phyloP scores from a whole-genome alignment of 2,113 vertebrate genomes.

The Dromaius novaehollandiae region DNA sequence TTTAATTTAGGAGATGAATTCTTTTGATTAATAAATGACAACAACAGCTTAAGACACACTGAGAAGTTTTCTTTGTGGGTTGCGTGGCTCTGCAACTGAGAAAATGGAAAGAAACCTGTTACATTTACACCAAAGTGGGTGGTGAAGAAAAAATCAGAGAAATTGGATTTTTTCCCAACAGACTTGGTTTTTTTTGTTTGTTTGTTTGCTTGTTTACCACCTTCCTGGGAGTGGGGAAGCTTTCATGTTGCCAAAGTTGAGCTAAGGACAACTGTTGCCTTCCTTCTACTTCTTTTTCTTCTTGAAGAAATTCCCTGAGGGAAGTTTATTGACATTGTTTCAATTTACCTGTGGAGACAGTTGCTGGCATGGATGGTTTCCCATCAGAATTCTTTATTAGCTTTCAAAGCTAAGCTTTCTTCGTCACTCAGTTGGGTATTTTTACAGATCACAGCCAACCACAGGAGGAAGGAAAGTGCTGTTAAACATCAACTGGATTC shows the following conservation, averaged over 20 bases:
- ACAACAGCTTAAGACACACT: too few relatives aligned
- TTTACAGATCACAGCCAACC: not conserved
- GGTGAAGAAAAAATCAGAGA: not conserved
- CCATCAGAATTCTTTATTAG: not conserved
- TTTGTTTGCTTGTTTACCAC: not conserved
- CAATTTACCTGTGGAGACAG: not conserved
- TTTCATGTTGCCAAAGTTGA: not conserved
- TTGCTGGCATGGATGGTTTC: not conserved
- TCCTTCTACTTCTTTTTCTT: not conserved
- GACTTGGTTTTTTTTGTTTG: too few relatives aligned
- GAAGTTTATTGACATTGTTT: not conserved
- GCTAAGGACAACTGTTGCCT: not conserved
- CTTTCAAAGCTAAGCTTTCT: not conserved
- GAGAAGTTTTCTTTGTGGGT: not conserved
- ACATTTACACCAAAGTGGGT: not conserved
- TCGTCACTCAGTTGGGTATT: not conserved
- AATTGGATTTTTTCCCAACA: not conserved
- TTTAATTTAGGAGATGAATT: not conserved
- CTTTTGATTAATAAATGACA: not conserved
- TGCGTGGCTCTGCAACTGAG: not conserved
- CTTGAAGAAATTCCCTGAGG: not conserved
- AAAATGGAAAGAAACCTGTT: not conserved
- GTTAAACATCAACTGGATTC: not conserved
- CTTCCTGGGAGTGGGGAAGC: not conserved
- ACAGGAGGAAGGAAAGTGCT: not conserved